These are phyloP conservation scores for Hepsetus odoe DNA, from an alignment of 2,113 vertebrate genomes.

Conservation along the genomic window DNA sequence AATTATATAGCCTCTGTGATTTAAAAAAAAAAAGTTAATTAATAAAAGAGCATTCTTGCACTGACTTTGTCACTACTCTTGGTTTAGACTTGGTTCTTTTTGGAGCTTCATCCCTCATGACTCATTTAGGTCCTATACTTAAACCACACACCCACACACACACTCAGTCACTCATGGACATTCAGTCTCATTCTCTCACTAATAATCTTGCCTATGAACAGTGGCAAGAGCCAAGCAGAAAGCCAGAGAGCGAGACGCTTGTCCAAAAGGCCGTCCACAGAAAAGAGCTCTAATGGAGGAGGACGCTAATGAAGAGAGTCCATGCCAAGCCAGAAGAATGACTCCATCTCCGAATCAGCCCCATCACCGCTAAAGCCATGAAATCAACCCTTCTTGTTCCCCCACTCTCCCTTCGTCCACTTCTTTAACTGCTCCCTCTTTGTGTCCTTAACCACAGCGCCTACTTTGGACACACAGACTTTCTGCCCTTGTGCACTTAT, in stretches of 20 bases:
- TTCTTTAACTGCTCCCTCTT: slow-evolving; percentile 36
- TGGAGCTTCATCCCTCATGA: too few species aligned
- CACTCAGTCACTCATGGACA: slow-evolving; percentile 41
- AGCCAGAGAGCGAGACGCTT: neutral
- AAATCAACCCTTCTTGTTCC: slow-evolving; percentile 44
- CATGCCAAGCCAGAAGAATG: slow-evolving; percentile 66
- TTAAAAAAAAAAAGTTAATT: too few species aligned
- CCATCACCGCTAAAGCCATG: slow-evolving; percentile 55
- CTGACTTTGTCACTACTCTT: too few species aligned
- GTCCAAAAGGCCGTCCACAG: slow-evolving; percentile 16
- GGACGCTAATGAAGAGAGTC: slow-evolving; percentile 66
- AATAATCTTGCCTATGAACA: slow-evolving; percentile 61
- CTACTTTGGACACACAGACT: slow-evolving; percentile 27
- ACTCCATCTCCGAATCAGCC: slow-evolving; percentile 64
- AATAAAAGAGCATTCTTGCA: too few species aligned
- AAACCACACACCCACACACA: slow-evolving; percentile 34
- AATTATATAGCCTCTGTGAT: too few species aligned
- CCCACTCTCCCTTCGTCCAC: neutral
- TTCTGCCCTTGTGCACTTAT: slow-evolving; percentile 39
- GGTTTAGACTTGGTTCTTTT: too few species aligned
- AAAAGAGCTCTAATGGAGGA: slow-evolving; percentile 56
- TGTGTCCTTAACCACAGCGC: slow-evolving; percentile 27
- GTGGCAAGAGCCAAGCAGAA: slow-evolving; percentile 33
- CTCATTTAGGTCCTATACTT: neutral
- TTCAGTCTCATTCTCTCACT: slow-evolving; percentile 61